These are phyloP conservation scores for Hipparchia semele DNA, from an alignment of 2,888 invertebrate species.

Conservation along the genomic window DNA sequence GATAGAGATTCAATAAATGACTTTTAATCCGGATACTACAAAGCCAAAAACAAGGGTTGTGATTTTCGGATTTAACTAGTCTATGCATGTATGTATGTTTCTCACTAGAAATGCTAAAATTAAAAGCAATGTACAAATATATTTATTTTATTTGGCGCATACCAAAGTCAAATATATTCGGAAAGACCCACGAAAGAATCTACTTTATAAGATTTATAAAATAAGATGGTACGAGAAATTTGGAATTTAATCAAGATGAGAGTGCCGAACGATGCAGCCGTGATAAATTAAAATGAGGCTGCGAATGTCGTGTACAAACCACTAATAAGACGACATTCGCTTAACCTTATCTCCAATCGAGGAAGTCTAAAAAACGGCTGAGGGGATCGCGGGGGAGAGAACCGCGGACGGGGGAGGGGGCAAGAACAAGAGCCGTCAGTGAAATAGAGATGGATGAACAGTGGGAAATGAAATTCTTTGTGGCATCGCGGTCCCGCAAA, in stretches of 20 bases:
- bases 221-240: constrained; percentile 33
- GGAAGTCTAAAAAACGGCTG: constrained; percentile 80
- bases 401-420: constrained; percentile 54
- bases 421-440: constrained; percentile 83
- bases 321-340: constrained; percentile 78
- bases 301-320: constrained; percentile 70
- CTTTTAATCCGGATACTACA: too few species aligned
- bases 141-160: too few species aligned
- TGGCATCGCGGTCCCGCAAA: constrained; percentile 84
- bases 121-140: too few species aligned
- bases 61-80: too few species aligned
- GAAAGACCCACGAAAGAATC: too few species aligned
- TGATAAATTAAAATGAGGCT: constrained; percentile 68
- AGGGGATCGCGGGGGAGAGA: constrained; percentile 50
- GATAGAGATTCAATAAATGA: too few species aligned
- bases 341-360: constrained; percentile 82
- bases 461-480: constrained; percentile 85
- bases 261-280: constrained; percentile 44
- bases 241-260: constrained; percentile 46
- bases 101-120: too few species aligned
- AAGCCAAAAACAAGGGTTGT: too few species aligned
- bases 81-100: too few species aligned
- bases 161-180: too few species aligned
- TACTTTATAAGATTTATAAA: neutral
- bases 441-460: constrained; percentile 84